Evolutionary conservation across 2,113 vertebrate genomes (phyloP).

Genomic region (Atractosteus spatula): DNA sequence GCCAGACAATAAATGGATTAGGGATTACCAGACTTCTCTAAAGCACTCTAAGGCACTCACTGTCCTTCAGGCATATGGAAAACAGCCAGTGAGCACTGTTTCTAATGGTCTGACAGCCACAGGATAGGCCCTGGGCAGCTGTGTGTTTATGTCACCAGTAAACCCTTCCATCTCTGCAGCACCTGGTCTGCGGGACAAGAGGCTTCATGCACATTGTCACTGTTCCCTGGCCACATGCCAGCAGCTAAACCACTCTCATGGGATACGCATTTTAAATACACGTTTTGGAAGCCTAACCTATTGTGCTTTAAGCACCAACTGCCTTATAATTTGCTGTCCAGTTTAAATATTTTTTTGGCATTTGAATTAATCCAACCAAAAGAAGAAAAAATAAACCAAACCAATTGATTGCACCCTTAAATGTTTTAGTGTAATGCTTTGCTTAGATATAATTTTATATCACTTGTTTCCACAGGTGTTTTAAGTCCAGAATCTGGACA

Average conservation of each 20-base stretch:
- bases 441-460: too few relatives aligned
- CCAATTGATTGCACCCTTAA: too few relatives aligned
- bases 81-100: neutral
- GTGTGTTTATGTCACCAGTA: neutral
- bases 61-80: neutral
- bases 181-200: neutral
- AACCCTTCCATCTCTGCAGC: neutral
- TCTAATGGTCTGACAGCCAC: neutral
- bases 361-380: too few relatives aligned
- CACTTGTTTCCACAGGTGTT: too few relatives aligned
- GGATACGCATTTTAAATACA: too few relatives aligned
- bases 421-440: too few relatives aligned
- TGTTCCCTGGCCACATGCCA: neutral
- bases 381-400: too few relatives aligned
- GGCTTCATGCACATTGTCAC: neutral
- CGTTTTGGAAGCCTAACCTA: neutral
- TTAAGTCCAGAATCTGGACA: too few relatives aligned
- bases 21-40: slow-evolving; percentile 17
- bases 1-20: slow-evolving; percentile 31
- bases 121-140: neutral
- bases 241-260: neutral
- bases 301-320: neutral
- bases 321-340: too few relatives aligned
- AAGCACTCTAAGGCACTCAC: neutral
- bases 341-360: too few relatives aligned